These are phyloP conservation scores for Herpetotheres cachinnans DNA, from an alignment of 2,113 vertebrate genomes.

Conservation along the genomic window DNA sequence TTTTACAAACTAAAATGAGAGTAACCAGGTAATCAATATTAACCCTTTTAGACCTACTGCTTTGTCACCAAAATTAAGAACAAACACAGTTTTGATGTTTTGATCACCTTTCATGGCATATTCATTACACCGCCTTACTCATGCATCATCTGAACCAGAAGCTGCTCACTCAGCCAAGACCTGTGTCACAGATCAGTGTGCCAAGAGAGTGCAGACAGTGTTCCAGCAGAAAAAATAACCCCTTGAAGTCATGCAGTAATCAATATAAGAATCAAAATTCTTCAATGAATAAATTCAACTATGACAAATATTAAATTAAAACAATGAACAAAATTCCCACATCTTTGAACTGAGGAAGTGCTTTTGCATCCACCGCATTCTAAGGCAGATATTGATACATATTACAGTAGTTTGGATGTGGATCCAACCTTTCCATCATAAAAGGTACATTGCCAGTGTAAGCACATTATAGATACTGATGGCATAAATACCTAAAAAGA, in stretches of 20 bases:
- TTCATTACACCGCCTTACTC: background rate
- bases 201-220: background rate
- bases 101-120: background rate
- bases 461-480: background rate
- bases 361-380: background rate
- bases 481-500: background rate
- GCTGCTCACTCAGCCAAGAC: background rate
- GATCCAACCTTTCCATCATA: background rate
- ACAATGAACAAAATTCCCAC: background rate
- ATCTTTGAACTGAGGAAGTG: background rate
- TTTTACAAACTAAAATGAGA: background rate
- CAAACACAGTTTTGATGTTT: background rate
- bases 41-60: background rate
- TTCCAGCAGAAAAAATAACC: background rate
- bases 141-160: background rate
- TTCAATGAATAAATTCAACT: background rate
- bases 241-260: background rate
- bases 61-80: background rate
- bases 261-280: background rate
- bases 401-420: background rate
- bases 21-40: background rate
- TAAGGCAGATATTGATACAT: background rate
- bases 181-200: background rate
- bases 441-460: background rate
- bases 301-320: background rate